Conservation (phyloP, 2,797 vertebrate genomes). For the Morus bassanus region DNA sequence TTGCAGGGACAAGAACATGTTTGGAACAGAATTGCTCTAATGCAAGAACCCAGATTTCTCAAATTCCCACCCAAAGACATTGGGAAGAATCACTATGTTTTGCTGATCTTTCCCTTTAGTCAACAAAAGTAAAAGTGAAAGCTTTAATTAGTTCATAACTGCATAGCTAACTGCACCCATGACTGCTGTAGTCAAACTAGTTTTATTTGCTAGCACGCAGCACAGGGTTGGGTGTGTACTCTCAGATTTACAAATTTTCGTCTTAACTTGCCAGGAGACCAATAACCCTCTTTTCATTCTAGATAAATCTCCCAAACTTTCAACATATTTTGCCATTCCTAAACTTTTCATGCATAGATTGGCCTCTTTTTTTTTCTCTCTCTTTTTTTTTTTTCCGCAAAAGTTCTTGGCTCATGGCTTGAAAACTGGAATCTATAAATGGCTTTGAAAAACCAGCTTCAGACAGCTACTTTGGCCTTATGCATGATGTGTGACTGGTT, state of each 20-base stretch:
- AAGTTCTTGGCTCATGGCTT: background rate
- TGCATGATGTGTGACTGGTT: background rate
- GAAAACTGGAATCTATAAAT: background rate
- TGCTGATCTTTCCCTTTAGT: background rate
- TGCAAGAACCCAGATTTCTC: background rate
- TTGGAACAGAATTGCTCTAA: background rate
- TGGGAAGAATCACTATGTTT: background rate
- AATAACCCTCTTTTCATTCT: background rate
- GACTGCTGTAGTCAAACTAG: background rate
- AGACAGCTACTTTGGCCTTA: background rate
- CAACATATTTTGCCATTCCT: background rate
- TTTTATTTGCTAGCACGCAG: background rate
- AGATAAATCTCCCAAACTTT: background rate
- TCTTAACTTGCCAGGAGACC: background rate
- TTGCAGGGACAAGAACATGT: background rate
- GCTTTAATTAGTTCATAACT: background rate
- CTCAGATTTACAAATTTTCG: background rate
- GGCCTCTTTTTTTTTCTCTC: accelerated
- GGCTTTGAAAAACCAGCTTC: background rate
- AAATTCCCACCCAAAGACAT: background rate
- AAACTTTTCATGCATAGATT: background rate
- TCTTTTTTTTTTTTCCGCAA: background rate
- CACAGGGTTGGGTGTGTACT: background rate
- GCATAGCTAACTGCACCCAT: background rate
- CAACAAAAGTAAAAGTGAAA: background rate